Evolutionary conservation across 2,797 vertebrate genomes (phyloP), one percentile per base, ranked within the genome.

Genomic region (Gouania willdenowi): DNA sequence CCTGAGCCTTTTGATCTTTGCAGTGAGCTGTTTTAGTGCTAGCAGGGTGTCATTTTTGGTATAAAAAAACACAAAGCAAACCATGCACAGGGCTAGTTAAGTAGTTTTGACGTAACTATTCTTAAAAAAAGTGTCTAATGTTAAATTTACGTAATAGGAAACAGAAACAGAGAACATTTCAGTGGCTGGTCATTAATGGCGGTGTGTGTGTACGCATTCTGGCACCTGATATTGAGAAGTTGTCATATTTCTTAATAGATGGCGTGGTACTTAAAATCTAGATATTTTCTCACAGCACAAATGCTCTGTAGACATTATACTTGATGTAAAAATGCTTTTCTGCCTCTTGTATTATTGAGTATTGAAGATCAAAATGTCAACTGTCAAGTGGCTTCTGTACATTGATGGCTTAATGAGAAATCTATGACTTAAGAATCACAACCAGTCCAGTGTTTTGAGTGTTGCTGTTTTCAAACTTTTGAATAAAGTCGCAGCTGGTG

Each of bases 401-500:
- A 69, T 52, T 79, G 75, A 75, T 87, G 79, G 84, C 79, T 80
- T 83, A 56, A 78, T 73, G 42, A 86, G 53, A 64, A 82, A 44
- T 63, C 51, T 77, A 63, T 78, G 63, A 79, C 66, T 66, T 60
- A 62, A 76, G 76, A 72, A 83, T 42, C 62, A 58, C 69, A 70
- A 57, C 56, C 39, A 44, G 69, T 77, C 76, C 71, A 62, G 83
- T 88, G 84, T 84, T 83, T 84, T 78, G 77, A 61, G 63, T 85
- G 85, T 85, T 74, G 75, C 76, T 84, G 86, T 88, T 83, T 82
- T 70, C 53, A 81, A 84, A 71, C 67, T 61, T 87, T 83, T 82
- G 37, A 91, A 91, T 91, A 91, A 91, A 91, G 88, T 87, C 25
- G 57, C 75, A 79, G 59, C 74, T 87, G 72, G 73, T 89, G 77